Evolutionary conservation across 2,113 vertebrate species (phyloP).

Genomic region (Cranoglanis bouderius): DNA sequence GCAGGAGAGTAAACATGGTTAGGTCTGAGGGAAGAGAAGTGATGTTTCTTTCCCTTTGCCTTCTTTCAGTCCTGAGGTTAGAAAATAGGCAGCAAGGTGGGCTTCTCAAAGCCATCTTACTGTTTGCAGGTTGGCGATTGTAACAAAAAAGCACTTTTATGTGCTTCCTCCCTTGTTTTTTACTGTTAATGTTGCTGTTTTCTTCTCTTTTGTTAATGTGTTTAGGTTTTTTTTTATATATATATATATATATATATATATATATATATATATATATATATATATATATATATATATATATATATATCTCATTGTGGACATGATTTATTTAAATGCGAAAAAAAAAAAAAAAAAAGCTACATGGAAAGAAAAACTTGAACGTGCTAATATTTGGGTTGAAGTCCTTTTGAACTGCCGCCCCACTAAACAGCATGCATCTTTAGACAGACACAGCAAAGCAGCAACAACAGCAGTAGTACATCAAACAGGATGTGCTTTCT

Average conservation of each 20-base stretch:
- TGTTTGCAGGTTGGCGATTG: constrained; percentile 74
- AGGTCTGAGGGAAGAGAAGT: constrained; percentile 13
- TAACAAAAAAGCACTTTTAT: constrained; percentile 77
- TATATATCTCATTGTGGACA: constrained; percentile 60
- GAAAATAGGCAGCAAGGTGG: constrained; percentile 49
- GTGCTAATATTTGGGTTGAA: constrained; percentile 69
- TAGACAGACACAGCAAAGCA: constrained; percentile 48
- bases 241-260: constrained; percentile 34
- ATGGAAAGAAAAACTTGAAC: constrained; percentile 73
- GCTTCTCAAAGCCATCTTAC: constrained; percentile 61
- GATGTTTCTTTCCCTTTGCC: constrained; percentile 42
- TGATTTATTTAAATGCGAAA: constrained; percentile 74
- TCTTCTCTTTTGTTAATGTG: constrained; percentile 62
- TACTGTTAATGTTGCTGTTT: constrained; percentile 65
- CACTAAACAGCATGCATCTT: constrained; percentile 60
- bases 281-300: neutral
- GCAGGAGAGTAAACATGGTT: constrained; percentile 48
- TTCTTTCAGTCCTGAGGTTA: constrained; percentile 45
- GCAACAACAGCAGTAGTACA: constrained; percentile 20
- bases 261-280: too few species aligned
- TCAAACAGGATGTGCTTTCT: constrained; percentile 12
- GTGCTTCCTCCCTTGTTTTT: constrained; percentile 68
- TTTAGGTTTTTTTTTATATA: constrained; percentile 56
- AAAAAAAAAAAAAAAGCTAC: constrained; percentile 48
- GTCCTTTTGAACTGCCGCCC: constrained; percentile 63